Conservation (phyloP, 2,113 vertebrate genomes). For the Mormyrus lacerda region DNA sequence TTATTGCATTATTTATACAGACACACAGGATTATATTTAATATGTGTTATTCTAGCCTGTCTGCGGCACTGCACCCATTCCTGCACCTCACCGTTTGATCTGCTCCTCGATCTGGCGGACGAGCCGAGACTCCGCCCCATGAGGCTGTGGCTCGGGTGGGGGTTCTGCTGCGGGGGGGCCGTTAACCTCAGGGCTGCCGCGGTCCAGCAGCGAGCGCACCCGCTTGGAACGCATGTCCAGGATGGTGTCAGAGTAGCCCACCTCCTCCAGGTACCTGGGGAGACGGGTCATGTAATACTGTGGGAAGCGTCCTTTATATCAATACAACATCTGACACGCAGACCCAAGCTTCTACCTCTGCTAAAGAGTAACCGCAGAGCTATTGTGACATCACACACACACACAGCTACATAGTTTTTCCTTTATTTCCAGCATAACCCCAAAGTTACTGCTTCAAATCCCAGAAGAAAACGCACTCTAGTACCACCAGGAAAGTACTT, state of each 20-base stretch:
- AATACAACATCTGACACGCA: not conserved
- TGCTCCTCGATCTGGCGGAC: slow-evolving; percentile 84
- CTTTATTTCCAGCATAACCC: not conserved
- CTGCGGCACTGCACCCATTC: not conserved
- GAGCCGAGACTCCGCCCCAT: slow-evolving; percentile 65
- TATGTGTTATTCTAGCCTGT: not conserved
- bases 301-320: not conserved
- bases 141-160: slow-evolving; percentile 41
- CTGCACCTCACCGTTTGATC: slow-evolving; percentile 72
- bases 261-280: slow-evolving; percentile 79
- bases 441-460: not conserved
- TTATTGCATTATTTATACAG: not conserved
- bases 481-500: not conserved
- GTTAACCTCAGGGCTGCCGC: slow-evolving; percentile 69
- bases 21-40: not conserved
- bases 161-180: slow-evolving; percentile 55
- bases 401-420: not conserved
- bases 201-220: slow-evolving; percentile 74
- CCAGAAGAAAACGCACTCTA: not conserved
- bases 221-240: slow-evolving; percentile 83
- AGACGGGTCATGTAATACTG: not conserved
- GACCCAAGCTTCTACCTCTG: not conserved
- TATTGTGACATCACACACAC: not conserved
- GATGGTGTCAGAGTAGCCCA: slow-evolving; percentile 86
- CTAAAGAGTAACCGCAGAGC: not conserved